These are phyloP conservation scores for Hirudo medicinalis DNA, from an alignment of 1,140 invertebrate species.

Conservation along the genomic window DNA sequence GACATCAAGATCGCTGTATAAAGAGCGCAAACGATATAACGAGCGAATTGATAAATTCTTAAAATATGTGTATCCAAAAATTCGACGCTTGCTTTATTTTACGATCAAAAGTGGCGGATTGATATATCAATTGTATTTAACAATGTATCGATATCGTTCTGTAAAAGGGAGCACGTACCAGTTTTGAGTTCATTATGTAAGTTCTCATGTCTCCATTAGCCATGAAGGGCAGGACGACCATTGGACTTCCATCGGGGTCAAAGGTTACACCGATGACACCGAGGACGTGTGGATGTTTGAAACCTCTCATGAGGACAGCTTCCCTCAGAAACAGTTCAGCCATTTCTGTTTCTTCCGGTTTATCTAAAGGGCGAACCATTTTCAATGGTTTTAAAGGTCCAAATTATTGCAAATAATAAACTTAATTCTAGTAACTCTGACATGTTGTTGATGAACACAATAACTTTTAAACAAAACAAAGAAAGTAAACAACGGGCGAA, in stretches of 20 bases:
- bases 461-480: neutral
- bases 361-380: slow-evolving; percentile 10
- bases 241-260: slow-evolving; percentile 38
- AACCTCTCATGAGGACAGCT: slow-evolving; percentile 46
- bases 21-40: too few species aligned
- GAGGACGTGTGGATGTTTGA: slow-evolving; percentile 43
- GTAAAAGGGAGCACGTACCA: slow-evolving; percentile 22
- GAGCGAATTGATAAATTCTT: too few species aligned
- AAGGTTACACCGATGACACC: slow-evolving; percentile 42
- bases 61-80: too few species aligned
- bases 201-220: slow-evolving; percentile 41
- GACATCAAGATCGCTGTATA: too few species aligned
- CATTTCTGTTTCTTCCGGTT: slow-evolving; percentile 24
- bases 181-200: slow-evolving; percentile 37
- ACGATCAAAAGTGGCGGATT: too few species aligned
- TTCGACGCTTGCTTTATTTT: too few species aligned
- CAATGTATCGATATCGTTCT: too few species aligned
- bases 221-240: slow-evolving; percentile 45
- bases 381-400: neutral
- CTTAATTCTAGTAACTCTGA: neutral
- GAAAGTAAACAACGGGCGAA: neutral
- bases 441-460: neutral
- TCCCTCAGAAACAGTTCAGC: slow-evolving; percentile 42
- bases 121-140: too few species aligned
- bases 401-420: neutral